These are phyloP conservation scores for Lycophotia porphyrea DNA, from an alignment of 2,888 invertebrate genomes.

Conservation along the genomic window DNA sequence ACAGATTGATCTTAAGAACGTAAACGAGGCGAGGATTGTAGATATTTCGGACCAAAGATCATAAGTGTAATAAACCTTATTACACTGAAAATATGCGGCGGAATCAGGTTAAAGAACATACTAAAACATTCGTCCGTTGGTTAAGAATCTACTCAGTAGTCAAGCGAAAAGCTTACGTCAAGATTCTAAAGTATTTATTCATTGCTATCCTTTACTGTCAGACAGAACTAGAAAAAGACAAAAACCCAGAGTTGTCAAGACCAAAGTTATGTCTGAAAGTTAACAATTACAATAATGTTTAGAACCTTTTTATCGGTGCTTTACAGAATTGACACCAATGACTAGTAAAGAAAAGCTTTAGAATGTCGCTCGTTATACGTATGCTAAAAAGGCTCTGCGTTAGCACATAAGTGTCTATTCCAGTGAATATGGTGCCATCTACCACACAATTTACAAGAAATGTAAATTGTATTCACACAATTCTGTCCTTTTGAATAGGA, in stretches of 20 bases:
- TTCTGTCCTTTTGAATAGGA: constrained; percentile 43
- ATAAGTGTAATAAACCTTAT: background rate
- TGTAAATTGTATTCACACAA: constrained; percentile 32
- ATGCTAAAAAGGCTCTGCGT: constrained; percentile 24
- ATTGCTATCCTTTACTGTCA: background rate
- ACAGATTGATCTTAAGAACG: constrained; percentile 11
- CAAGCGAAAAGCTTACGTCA: background rate
- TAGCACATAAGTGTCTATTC: constrained; percentile 34
- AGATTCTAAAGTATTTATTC: background rate
- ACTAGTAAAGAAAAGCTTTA: constrained; percentile 18
- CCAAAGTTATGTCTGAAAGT: background rate
- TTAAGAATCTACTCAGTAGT: background rate
- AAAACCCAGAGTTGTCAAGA: background rate
- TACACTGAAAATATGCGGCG: background rate
- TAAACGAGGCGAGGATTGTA: constrained; percentile 10
- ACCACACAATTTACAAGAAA: constrained; percentile 38
- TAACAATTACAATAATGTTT: background rate
- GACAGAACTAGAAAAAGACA: constrained; percentile 1
- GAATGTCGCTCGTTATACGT: constrained; percentile 16
- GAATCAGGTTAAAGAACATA: background rate
- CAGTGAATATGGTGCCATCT: constrained; percentile 37
- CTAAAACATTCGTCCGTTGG: background rate
- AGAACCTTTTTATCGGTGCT: constrained; percentile 5
- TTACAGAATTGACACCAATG: constrained; percentile 29
- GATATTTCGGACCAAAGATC: background rate